Evolutionary conservation across 2,888 invertebrate species (phyloP).

Genomic region (Caenorhabditis zanzibari): DNA sequence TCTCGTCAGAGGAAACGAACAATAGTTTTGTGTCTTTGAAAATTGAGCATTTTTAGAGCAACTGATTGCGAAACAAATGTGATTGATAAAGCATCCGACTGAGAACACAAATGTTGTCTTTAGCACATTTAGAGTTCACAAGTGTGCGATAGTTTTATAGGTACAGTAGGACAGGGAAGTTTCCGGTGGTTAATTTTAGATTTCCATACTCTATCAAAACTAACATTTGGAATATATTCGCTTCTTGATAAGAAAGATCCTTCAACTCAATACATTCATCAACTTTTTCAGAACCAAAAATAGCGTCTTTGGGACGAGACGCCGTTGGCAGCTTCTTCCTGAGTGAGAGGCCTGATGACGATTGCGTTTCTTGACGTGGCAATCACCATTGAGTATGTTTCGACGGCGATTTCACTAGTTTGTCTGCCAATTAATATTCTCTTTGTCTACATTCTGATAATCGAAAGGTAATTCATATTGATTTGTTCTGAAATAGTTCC

Average conservation of each 20-base stretch:
- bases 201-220: too few relatives aligned
- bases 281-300: constrained; percentile 40
- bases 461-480: constrained; percentile 61
- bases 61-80: background rate
- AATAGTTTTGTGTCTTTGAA: too few relatives aligned
- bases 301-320: constrained; percentile 39
- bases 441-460: constrained; percentile 71
- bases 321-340: constrained; percentile 31
- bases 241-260: background rate
- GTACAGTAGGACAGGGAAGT: too few relatives aligned
- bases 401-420: constrained; percentile 70
- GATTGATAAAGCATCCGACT: background rate
- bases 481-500: too few relatives aligned
- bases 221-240: too few relatives aligned
- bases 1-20: too few relatives aligned
- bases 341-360: constrained; percentile 56
- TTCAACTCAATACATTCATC: background rate
- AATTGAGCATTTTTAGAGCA: background rate
- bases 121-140: background rate
- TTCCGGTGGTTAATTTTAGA: too few relatives aligned
- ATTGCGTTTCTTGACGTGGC: constrained; percentile 63
- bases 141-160: background rate
- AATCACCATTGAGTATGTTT: constrained; percentile 70
- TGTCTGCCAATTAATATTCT: constrained; percentile 75
- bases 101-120: background rate